Conservation (phyloP, 2,113 vertebrate species). For the Antennarius striatus region DNA sequence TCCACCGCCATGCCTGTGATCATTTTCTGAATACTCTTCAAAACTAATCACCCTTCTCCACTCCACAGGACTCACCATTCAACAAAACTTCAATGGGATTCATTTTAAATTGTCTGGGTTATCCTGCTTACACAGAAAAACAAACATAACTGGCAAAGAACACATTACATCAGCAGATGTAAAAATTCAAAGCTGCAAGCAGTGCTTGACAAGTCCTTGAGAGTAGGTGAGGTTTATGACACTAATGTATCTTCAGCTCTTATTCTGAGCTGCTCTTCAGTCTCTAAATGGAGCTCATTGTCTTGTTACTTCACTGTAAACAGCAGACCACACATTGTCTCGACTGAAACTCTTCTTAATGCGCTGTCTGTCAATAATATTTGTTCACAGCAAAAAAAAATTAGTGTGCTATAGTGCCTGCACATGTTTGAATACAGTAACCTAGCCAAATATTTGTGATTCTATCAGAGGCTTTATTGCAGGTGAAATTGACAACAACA, state of each 20-base stretch:
- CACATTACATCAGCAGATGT: too few species aligned
- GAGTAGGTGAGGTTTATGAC: background rate
- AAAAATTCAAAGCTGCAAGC: too few species aligned
- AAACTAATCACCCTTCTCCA: too few species aligned
- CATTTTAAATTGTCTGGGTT: too few species aligned
- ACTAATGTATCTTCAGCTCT: background rate
- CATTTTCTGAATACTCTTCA: too few species aligned
- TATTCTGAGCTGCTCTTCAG: background rate
- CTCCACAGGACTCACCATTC: too few species aligned
- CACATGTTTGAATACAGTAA: constrained; percentile 21
- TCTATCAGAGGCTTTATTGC: constrained; percentile 23
- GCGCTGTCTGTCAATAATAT: background rate
- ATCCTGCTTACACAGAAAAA: too few species aligned
- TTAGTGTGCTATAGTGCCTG: too few species aligned
- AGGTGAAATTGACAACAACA: background rate
- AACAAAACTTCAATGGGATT: too few species aligned
- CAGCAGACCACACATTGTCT: constrained; percentile 1
- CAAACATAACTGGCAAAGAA: too few species aligned
- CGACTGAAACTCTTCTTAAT: background rate
- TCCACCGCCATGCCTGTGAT: too few species aligned
- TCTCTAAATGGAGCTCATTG: background rate
- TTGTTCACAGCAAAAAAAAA: background rate
- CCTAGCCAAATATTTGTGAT: constrained; percentile 20
- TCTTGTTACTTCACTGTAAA: background rate
- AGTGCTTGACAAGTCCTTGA: background rate